Conservation (phyloP, 2,113 vertebrate species). For the Pagrus major region DNA sequence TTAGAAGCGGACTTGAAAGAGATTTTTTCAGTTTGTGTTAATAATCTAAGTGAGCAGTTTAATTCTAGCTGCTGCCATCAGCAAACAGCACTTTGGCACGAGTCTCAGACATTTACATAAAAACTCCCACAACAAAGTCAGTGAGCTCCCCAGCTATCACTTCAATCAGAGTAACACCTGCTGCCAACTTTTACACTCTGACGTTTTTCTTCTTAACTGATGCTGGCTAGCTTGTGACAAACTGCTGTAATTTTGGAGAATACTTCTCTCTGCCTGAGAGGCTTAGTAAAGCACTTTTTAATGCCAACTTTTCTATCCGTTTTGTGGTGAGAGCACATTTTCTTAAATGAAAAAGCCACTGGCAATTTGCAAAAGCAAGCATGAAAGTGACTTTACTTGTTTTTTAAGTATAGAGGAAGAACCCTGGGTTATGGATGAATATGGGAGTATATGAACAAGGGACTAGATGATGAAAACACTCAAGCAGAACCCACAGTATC, state of each 20-base stretch:
- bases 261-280: background rate
- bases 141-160: background rate
- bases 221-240: background rate
- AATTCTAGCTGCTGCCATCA: conserved; percentile 19
- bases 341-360: conserved; percentile 10
- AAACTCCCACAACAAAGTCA: conserved; percentile 5
- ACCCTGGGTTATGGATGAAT: background rate
- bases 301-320: conserved; percentile 24
- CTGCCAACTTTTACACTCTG: conserved; percentile 14
- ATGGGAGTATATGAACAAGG: background rate
- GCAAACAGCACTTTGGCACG: background rate
- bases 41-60: conserved; percentile 17
- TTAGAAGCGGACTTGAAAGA: background rate
- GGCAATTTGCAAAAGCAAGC: background rate
- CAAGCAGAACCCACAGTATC: background rate
- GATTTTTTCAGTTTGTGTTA: background rate
- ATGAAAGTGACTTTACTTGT: background rate
- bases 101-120: conserved; percentile 12
- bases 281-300: conserved; percentile 17
- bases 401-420: background rate
- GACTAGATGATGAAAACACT: conserved; percentile 6
- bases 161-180: conserved; percentile 21
- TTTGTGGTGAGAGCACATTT: conserved; percentile 19
- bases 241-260: conserved; percentile 4
- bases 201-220: background rate